Evolutionary conservation across 2,888 invertebrate genomes (phyloP).

Genomic region (Watsonalla cultraria): DNA sequence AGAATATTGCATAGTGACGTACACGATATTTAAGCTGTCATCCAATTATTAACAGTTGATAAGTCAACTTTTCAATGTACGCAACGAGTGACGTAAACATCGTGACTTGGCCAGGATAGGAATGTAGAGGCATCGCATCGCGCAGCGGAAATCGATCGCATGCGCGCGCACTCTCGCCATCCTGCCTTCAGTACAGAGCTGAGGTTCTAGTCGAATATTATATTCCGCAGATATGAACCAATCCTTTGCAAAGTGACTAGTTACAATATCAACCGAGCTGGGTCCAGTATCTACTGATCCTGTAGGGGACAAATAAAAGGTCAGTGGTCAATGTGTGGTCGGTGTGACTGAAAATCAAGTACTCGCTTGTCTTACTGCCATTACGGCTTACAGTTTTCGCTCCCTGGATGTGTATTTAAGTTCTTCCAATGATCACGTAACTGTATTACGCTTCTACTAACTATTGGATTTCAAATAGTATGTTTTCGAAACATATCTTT

Average conservation of each 20-base stretch:
- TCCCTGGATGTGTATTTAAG: slow-evolving; percentile 11
- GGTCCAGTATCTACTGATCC: slow-evolving; percentile 22
- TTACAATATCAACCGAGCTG: slow-evolving; percentile 29
- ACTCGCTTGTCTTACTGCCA: slow-evolving; percentile 14
- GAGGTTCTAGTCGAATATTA: slow-evolving; percentile 58
- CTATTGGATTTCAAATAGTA: background rate
- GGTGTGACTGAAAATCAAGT: background rate
- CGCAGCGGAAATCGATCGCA: slow-evolving; percentile 71
- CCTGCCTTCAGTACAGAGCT: slow-evolving; percentile 52
- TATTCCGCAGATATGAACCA: slow-evolving; percentile 71
- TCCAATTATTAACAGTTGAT: slow-evolving; percentile 38
- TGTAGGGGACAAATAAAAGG: slow-evolving; percentile 34
- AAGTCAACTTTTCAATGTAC: slow-evolving; percentile 65
- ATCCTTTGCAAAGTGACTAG: slow-evolving; percentile 64
- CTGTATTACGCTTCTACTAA: slow-evolving; percentile 8
- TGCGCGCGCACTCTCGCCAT: slow-evolving; percentile 72
- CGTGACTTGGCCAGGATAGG: slow-evolving; percentile 54
- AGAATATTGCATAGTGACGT: too few species aligned
- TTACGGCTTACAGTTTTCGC: slow-evolving; percentile 21
- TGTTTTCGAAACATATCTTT: too few species aligned
- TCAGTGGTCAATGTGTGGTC: slow-evolving; percentile 28
- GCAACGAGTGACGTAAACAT: slow-evolving; percentile 74
- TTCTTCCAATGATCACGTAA: slow-evolving; percentile 11
- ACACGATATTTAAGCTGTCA: slow-evolving; percentile 18
- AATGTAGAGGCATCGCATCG: slow-evolving; percentile 52